These are phyloP conservation scores for Hyla sarda DNA, from an alignment of 2,113 vertebrate species.

Conservation along the genomic window DNA sequence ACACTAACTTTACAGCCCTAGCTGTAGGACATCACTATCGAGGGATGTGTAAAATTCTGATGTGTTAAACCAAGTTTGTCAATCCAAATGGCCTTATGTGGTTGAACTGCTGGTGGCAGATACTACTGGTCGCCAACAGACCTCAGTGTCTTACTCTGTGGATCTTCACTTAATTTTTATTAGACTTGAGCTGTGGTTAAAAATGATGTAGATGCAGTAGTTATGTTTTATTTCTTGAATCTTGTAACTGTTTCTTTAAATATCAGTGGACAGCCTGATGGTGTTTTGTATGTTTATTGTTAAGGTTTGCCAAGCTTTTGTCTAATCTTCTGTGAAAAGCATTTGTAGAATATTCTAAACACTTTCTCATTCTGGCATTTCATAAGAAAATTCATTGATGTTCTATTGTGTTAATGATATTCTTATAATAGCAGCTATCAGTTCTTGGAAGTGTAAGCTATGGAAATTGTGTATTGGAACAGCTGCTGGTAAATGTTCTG, in stretches of 20 bases:
- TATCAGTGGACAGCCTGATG: not conserved
- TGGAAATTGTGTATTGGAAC: not conserved
- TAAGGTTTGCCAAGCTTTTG: not conserved
- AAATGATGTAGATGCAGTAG: too few relatives aligned
- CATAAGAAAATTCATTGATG: not conserved
- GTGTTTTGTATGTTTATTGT: not conserved
- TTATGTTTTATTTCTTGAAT: too few relatives aligned
- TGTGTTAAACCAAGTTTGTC: too few relatives aligned
- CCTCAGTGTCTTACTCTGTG: too few relatives aligned
- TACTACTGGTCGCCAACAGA: too few relatives aligned
- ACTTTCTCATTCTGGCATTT: not conserved
- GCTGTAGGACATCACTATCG: too few relatives aligned
- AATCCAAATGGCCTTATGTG: too few relatives aligned
- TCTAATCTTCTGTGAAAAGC: not conserved
- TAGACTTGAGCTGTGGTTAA: too few relatives aligned
- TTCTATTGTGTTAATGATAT: not conserved
- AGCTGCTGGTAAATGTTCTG: constrained; percentile 3
- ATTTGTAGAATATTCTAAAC: constrained; percentile 5
- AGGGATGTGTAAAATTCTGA: too few relatives aligned
- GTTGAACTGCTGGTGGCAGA: too few relatives aligned
- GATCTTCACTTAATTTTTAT: too few relatives aligned
- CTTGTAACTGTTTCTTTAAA: not conserved
- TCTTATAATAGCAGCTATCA: constrained; percentile 34
- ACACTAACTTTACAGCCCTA: too few relatives aligned
- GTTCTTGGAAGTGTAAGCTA: constrained; percentile 4